Conservation (phyloP, 2,888 invertebrate genomes). For the Nemotelus pantherinus region DNA sequence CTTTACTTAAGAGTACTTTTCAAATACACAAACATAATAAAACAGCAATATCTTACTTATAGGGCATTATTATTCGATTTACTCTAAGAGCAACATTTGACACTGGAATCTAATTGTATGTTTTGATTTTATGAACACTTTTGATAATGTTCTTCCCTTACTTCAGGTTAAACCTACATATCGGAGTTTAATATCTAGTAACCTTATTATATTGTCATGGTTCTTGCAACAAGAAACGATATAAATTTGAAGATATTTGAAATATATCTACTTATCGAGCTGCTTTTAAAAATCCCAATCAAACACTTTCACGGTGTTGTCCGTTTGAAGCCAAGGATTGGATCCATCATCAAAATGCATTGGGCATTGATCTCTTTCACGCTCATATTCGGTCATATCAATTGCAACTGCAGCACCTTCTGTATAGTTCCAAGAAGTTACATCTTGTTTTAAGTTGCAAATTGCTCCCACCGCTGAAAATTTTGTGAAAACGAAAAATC, state of each 20-base stretch:
- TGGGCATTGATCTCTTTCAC: slow-evolving; percentile 95
- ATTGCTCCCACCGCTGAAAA: slow-evolving; percentile 37
- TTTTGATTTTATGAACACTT: too few relatives aligned
- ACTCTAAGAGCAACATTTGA: too few relatives aligned
- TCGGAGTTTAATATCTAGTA: too few relatives aligned
- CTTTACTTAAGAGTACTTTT: too few relatives aligned
- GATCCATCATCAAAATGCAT: slow-evolving; percentile 96
- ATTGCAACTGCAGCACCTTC: slow-evolving; percentile 94
- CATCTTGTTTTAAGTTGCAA: slow-evolving; percentile 82
- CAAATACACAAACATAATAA: too few relatives aligned
- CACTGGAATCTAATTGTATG: too few relatives aligned
- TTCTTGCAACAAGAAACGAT: too few relatives aligned
- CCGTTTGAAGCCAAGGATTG: slow-evolving; percentile 82
- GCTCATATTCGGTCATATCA: slow-evolving; percentile 90
- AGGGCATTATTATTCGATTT: too few relatives aligned
- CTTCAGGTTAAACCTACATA: too few relatives aligned
- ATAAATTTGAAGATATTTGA: not conserved
- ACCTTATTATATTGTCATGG: too few relatives aligned
- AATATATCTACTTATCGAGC: slow-evolving; percentile 30
- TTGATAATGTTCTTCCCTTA: too few relatives aligned
- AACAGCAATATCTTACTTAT: too few relatives aligned
- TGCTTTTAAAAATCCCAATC: slow-evolving; percentile 67
- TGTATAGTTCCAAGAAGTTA: slow-evolving; percentile 85
- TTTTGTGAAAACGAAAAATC: not conserved
- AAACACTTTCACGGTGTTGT: slow-evolving; percentile 79